Evolutionary conservation across 2,113 vertebrate genomes (phyloP).

Genomic region (Cyanoramphus novaezelandiae): DNA sequence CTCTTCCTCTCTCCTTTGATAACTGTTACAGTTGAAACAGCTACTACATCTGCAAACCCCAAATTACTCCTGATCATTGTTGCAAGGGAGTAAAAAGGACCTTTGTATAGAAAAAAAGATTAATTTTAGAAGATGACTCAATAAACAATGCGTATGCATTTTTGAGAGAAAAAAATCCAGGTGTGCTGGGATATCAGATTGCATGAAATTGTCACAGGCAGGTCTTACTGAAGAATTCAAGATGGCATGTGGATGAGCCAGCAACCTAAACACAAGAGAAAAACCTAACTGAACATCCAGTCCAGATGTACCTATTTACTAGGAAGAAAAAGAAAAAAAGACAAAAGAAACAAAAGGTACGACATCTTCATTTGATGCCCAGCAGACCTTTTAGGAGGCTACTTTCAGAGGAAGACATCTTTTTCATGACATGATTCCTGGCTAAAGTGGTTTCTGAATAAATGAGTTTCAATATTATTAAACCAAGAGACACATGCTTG

Average conservation of each 20-base stretch:
- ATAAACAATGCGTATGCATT: slow-evolving; percentile 13
- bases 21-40: slow-evolving; percentile 36
- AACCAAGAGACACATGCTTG: not conserved
- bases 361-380: not conserved
- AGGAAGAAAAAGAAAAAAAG: not conserved
- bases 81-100: slow-evolving; percentile 18
- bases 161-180: slow-evolving; percentile 20
- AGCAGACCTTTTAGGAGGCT: not conserved
- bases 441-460: not conserved
- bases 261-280: not conserved
- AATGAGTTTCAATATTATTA: slow-evolving; percentile 28
- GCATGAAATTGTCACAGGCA: not conserved
- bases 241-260: not conserved
- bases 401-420: not conserved
- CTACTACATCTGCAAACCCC: slow-evolving; percentile 12
- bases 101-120: slow-evolving; percentile 19
- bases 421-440: not conserved
- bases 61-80: not conserved
- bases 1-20: not conserved
- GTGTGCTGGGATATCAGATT: not conserved
- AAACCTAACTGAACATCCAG: not conserved
- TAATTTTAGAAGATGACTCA: slow-evolving; percentile 49
- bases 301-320: not conserved
- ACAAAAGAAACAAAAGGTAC: not conserved
- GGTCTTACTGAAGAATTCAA: not conserved